Percentiles rank a stretch among this genome's conserved stretches.
Conservation (phyloP, 1,140 invertebrate species). For the Maniola jurtina region DNA sequence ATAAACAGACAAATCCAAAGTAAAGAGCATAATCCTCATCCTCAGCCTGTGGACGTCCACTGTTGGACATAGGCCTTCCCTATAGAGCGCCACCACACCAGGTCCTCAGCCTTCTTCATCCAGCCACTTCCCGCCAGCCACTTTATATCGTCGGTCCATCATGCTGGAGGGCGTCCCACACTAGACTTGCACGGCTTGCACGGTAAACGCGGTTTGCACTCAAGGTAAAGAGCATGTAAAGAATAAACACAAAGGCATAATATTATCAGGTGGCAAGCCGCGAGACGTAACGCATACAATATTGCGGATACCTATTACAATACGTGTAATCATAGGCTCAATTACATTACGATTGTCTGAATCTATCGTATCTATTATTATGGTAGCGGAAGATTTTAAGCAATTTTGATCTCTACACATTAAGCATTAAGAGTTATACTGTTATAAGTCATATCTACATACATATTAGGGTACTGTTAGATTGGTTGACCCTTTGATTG, state of each 20-base stretch:
- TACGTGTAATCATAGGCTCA: slow-evolving; percentile 11
- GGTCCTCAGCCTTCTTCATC: too few relatives aligned
- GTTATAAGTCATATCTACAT: neutral
- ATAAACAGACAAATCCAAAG: too few relatives aligned
- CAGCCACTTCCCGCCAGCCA: too few relatives aligned
- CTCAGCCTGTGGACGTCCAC: too few relatives aligned
- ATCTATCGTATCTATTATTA: too few relatives aligned
- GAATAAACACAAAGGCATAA: neutral
- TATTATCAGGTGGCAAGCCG: slow-evolving; percentile 6
- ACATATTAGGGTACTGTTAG: neutral
- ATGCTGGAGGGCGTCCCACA: too few relatives aligned
- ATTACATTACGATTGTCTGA: slow-evolving; percentile 10
- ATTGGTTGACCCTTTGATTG: slow-evolving; percentile 5
- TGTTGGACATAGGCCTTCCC: too few relatives aligned
- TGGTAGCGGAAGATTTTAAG: neutral
- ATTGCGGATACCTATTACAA: slow-evolving; percentile 4
- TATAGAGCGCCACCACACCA: too few relatives aligned
- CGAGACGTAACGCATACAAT: neutral
- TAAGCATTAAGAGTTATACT: neutral
- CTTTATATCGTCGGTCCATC: too few relatives aligned
- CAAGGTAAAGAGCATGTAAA: neutral
- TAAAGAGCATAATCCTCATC: too few relatives aligned
- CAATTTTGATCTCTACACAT: neutral
- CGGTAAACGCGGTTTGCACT: too few relatives aligned
- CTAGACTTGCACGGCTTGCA: too few relatives aligned